These are phyloP conservation scores for Nymphalis polychloros DNA, from an alignment of 2,888 invertebrate genomes.

Conservation along the genomic window DNA sequence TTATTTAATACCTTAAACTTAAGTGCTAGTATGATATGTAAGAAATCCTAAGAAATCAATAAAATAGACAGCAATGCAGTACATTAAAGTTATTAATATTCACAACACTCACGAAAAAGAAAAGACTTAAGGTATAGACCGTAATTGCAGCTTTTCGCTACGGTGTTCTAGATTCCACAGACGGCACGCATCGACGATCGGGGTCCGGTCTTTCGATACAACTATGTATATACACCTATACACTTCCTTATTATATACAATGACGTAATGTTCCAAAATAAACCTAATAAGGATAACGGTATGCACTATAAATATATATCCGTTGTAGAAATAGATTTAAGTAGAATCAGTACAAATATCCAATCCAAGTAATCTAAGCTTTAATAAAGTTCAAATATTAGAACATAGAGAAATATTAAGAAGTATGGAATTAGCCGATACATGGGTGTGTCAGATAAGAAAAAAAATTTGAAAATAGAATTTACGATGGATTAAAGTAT, in stretches of 20 bases:
- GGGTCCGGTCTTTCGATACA: constrained; percentile 41
- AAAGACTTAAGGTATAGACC: constrained; percentile 44
- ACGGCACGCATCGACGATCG: constrained; percentile 51
- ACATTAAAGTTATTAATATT: constrained; percentile 42
- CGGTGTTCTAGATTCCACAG: constrained; percentile 52
- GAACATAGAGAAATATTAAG: constrained; percentile 5
- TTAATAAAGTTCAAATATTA: not conserved
- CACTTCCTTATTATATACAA: constrained; percentile 55
- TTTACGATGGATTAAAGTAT: not conserved
- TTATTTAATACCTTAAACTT: not conserved
- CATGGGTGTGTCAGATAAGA: constrained; percentile 73
- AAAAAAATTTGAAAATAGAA: not conserved
- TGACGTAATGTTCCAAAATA: constrained; percentile 82
- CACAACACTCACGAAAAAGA: constrained; percentile 39
- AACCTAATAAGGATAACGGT: constrained; percentile 72
- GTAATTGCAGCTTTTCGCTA: constrained; percentile 35
- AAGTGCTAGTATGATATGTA: not conserved
- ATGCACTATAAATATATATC: constrained; percentile 17
- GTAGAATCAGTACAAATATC: not conserved
- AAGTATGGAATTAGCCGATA: constrained; percentile 59
- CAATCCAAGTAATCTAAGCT: not conserved
- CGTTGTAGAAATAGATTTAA: constrained; percentile 3
- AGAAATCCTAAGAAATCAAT: constrained; percentile 41
- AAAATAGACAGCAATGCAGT: constrained; percentile 48
- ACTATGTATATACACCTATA: constrained; percentile 32